Evolutionary conservation across 2,888 invertebrate genomes (phyloP).

Genomic region (Phortica okadai): DNA sequence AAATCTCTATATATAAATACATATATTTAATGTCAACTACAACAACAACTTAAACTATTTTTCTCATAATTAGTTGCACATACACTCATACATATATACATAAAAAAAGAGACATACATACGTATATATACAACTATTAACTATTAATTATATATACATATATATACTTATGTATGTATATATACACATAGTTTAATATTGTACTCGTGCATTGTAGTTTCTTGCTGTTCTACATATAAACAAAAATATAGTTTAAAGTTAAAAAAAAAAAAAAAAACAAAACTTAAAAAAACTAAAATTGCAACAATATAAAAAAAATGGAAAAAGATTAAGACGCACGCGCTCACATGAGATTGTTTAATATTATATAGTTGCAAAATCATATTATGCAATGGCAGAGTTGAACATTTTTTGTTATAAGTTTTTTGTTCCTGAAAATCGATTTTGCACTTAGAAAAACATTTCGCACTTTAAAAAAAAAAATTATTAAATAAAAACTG

Average conservation of each 20-base stretch:
- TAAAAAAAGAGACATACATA: too few species aligned
- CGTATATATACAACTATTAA: too few species aligned
- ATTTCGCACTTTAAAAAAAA: too few species aligned
- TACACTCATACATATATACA: neutral
- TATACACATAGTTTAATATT: neutral
- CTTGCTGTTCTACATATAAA: too few species aligned
- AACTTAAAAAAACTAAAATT: neutral
- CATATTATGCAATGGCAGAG: too few species aligned
- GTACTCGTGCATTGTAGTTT: neutral
- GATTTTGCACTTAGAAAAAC: too few species aligned
- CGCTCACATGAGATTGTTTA: too few species aligned
- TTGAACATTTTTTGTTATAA: too few species aligned
- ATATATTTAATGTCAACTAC: neutral
- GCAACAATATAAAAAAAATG: neutral
- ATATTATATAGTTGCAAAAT: too few species aligned
- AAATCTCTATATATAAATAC: neutral
- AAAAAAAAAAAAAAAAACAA: neutral
- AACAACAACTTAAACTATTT: neutral
- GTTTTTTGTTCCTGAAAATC: too few species aligned
- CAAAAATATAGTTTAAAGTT: too few species aligned
- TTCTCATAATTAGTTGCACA: neutral
- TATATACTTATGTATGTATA: neutral
- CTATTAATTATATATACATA: neutral
- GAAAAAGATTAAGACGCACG: neutral
- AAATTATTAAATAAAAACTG: too few species aligned